phyloP scores from a whole-genome alignment of 2,113 vertebrate species.

The Calonectris borealis region DNA sequence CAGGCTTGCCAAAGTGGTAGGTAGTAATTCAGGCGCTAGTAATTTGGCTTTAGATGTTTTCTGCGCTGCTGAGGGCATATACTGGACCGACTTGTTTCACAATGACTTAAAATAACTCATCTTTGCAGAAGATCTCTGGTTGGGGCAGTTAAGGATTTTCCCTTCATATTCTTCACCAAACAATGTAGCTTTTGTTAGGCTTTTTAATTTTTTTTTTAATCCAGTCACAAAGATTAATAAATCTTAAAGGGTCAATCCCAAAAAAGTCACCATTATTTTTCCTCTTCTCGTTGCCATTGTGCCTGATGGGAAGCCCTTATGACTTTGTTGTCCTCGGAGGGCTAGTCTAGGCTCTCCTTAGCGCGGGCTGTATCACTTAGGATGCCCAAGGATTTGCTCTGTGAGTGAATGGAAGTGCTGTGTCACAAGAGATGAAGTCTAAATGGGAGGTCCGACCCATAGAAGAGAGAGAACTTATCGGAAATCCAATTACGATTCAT shows the following conservation, averaged over 20 bases:
- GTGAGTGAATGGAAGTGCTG: background rate
- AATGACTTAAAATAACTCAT: background rate
- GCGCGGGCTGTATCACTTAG: fast-evolving
- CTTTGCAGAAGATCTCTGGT: background rate
- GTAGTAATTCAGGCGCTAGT: background rate
- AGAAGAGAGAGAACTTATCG: fast-evolving
- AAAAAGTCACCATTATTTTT: fast-evolving
- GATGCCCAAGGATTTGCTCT: background rate
- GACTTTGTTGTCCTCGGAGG: background rate
- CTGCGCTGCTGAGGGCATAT: background rate
- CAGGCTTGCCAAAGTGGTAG: background rate
- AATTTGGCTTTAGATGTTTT: background rate
- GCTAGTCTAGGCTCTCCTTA: background rate
- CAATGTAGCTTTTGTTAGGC: background rate
- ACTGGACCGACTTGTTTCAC: background rate
- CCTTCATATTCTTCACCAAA: background rate
- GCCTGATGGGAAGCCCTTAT: too few species aligned
- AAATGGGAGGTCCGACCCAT: fast-evolving
- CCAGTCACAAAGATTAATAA: background rate
- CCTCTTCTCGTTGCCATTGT: background rate
- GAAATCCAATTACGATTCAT: fast-evolving
- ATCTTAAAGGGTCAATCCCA: background rate
- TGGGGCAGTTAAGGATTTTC: background rate
- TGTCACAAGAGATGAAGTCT: background rate
- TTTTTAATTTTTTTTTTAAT: background rate